These are phyloP conservation scores for Trididemnum miniatum DNA, from an alignment of 23 tunicate genomes.

Conservation along the genomic window DNA sequence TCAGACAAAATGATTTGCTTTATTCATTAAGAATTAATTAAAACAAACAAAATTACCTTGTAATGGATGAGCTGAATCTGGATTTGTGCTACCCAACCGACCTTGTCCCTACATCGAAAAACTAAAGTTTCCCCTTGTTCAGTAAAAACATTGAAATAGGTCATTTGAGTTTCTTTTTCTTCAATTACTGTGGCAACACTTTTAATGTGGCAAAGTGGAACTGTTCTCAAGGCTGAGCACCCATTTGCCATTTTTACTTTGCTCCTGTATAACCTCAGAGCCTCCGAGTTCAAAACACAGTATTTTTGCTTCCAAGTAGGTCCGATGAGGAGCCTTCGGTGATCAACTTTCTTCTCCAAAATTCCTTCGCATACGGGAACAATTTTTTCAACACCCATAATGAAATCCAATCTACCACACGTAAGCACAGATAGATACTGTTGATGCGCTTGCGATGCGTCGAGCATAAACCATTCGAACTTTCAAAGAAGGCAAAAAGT, in stretches of 20 bases:
- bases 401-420: not conserved
- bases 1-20: too few relatives aligned
- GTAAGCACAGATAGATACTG: not conserved
- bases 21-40: too few relatives aligned
- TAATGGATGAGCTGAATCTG: slow-evolving; percentile 75
- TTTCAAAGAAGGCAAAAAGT: too few relatives aligned
- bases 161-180: slow-evolving; percentile 22
- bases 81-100: slow-evolving; percentile 68
- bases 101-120: slow-evolving; percentile 35
- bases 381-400: slow-evolving; percentile 19
- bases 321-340: slow-evolving; percentile 48
- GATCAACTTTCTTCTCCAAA: slow-evolving; percentile 64
- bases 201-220: slow-evolving; percentile 61
- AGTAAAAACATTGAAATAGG: slow-evolving; percentile 49
- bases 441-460: too few relatives aligned
- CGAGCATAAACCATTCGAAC: too few relatives aligned
- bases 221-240: slow-evolving; percentile 26
- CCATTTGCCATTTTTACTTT: slow-evolving; percentile 31
- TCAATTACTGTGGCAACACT: slow-evolving; percentile 24
- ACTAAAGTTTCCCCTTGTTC: slow-evolving; percentile 51
- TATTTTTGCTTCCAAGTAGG: slow-evolving; percentile 57
- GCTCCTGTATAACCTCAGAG: slow-evolving; percentile 39
- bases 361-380: slow-evolving; percentile 43
- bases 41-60: slow-evolving; percentile 52
- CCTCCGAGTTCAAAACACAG: slow-evolving; percentile 53